Evolutionary conservation across 2,113 vertebrate genomes (phyloP), one percentile per base, ranked within the genome.

Genomic region (Riparia riparia): DNA sequence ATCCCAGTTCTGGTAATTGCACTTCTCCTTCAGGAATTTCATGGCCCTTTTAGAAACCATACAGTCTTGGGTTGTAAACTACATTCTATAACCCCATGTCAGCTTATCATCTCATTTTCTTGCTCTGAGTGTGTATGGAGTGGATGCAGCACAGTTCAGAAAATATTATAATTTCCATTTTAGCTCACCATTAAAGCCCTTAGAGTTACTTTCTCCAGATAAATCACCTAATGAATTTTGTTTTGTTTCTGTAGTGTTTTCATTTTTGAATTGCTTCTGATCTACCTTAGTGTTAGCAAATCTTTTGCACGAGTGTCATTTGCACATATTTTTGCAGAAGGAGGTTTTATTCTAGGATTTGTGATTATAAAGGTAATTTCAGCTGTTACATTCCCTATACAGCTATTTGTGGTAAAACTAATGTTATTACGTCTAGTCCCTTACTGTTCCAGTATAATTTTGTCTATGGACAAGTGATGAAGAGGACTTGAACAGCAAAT

Each of bases 1-100:
- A 92, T 83, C 51, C 57, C 10, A 53, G 12, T 80, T 81, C 28
- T 3, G 8, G 69, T 82, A 84, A 95, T 47, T 78, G 7, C 61
- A 50, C 89, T 93, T 42, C n/a, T 90, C 49, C 51, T 86, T 90
- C 64, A 92, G 39, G 69, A 89, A 81, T 91, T 91, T 66, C 44
- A 58, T 37, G 77, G 26, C 6, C 13, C 2, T 66, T 88, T 70
- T 32, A 86, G 45, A 89, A 80, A 56, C 50, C 20, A 26, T 17
- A 31, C 6, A 26, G 14, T 56, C 12, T 60, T 64, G 5, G 6
- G 7, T 42, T 83, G 51, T 21, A 88, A 63, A 45, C 29, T 68
- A 17, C 26, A 42, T 10, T 5, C 17, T 79, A 3, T 34, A 64
- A 51, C 17, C 41, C 10, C 14, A 5, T 5, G 3, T 61, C 69